Conservation (phyloP, 2,113 vertebrate genomes). For the Pygoscelis antarcticus region DNA sequence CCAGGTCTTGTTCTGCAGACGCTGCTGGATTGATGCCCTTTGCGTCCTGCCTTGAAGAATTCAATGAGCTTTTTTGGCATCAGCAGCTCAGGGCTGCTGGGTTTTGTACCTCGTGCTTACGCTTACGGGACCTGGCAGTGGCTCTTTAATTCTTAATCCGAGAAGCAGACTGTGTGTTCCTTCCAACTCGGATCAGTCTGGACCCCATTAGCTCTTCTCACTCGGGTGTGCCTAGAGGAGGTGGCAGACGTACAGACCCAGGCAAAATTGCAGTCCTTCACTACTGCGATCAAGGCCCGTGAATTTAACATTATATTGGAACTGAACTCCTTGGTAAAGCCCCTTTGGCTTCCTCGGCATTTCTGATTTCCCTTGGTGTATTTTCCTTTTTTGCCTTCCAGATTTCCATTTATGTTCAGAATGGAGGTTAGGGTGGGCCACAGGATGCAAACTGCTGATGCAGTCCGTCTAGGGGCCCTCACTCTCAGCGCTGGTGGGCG, state of each 20-base stretch:
- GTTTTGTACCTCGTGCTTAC: conserved; percentile 16
- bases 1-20: background rate
- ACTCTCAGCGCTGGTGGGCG: background rate
- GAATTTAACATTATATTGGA: background rate
- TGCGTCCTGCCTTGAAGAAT: background rate
- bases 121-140: conserved; percentile 50
- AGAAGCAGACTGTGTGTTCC: conserved; percentile 34
- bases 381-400: background rate
- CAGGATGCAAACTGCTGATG: background rate
- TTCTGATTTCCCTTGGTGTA: background rate
- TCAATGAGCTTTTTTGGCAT: background rate
- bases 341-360: background rate
- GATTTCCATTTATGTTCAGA: background rate
- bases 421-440: background rate
- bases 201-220: conserved; percentile 20
- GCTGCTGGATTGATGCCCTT: background rate
- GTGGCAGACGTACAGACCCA: background rate
- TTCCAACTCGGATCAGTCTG: conserved; percentile 26
- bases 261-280: background rate
- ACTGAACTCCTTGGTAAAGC: background rate
- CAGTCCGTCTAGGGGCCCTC: background rate
- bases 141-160: conserved; percentile 53
- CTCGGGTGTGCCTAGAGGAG: background rate
- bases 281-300: background rate
- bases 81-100: conserved; percentile 11